Evolutionary conservation across 2,888 invertebrate species (phyloP), one percentile per base, ranked within the genome.

Genomic region (Campopleginae sp.): DNA sequence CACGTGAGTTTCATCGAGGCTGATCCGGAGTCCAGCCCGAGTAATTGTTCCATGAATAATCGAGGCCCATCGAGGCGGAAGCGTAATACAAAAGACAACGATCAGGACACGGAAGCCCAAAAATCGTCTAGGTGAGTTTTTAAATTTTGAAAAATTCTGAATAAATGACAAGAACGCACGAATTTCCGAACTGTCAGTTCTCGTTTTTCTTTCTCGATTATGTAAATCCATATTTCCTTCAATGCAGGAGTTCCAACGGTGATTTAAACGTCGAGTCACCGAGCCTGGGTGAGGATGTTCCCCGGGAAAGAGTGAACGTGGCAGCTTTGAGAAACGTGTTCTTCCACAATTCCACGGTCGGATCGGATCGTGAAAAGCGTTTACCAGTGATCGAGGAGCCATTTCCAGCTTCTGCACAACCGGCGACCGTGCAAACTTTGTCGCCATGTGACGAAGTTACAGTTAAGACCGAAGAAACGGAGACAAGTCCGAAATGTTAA

Each of bases 1-100:
- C 95, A 95, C 87, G 95, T 96, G 82, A 96, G 95, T 88, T 95
- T 95, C 90, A 95, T 95, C 76, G 94, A 94, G 68, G 91, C 94
- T 7, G 93, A 94, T n/a, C 94, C 94, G 83, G 95, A 95, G 86
- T 91, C 93, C 33, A 94, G 93, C n/a, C 93, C 93, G 80, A 94
- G 94, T 65, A 93, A 58, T 61, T 80, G 65, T 65, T 58, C 82
- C 17, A 61, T 54, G 0, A 84, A 58, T 65, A 86, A 68, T 31
- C 58, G 83, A 68, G 89, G 80, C 75, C 68, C 81, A 33, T 71
- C 83, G 38, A 80, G 87, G 71, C 87, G 88, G 27, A 88, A 88
- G 61, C 82, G 86, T 51, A 87, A 85, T 74, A 74, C 82, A 51
- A 92, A 91, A 84, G 92, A 92, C 19, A 44, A 83, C 7, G 93